phyloP scores from a whole-genome alignment of 2,113 vertebrate genomes.

The Onychostoma macrolepis region DNA sequence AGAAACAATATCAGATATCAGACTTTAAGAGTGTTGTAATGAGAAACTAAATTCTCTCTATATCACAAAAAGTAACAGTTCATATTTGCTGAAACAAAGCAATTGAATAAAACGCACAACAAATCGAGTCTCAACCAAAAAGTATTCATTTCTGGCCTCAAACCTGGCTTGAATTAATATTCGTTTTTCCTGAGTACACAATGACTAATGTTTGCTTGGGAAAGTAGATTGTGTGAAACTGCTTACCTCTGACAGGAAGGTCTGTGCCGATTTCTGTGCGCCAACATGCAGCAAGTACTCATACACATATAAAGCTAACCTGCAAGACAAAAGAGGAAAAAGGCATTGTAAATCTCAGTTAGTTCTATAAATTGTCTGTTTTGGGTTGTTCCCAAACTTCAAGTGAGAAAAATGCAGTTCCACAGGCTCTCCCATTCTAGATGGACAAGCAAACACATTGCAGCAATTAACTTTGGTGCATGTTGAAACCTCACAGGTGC shows the following conservation, averaged over 20 bases:
- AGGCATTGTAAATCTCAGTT: conserved; percentile 12
- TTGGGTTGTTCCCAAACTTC: neutral
- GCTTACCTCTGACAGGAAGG: conserved; percentile 90
- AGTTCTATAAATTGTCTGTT: neutral
- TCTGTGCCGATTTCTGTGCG: conserved; percentile 92
- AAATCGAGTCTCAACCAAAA: neutral
- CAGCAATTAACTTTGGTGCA: neutral
- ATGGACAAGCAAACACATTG: neutral
- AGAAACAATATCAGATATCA: neutral
- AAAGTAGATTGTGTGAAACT: conserved; percentile 39
- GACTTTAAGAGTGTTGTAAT: neutral
- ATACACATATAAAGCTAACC: conserved; percentile 90
- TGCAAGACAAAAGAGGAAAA: conserved; percentile 67
- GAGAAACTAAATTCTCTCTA: neutral
- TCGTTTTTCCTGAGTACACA: conserved; percentile 43
- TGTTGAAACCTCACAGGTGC: neutral
- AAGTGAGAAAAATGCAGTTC: conserved; percentile 13
- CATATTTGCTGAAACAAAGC: neutral
- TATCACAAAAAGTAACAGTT: neutral
- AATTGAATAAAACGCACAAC: neutral
- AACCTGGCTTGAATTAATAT: neutral
- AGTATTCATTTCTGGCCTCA: neutral
- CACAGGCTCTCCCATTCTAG: conserved; percentile 34
- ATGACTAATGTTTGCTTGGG: conserved; percentile 59
- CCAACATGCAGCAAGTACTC: conserved; percentile 90